Evolutionary conservation across 2,888 invertebrate species (phyloP).

Genomic region (Melitaea athalia): DNA sequence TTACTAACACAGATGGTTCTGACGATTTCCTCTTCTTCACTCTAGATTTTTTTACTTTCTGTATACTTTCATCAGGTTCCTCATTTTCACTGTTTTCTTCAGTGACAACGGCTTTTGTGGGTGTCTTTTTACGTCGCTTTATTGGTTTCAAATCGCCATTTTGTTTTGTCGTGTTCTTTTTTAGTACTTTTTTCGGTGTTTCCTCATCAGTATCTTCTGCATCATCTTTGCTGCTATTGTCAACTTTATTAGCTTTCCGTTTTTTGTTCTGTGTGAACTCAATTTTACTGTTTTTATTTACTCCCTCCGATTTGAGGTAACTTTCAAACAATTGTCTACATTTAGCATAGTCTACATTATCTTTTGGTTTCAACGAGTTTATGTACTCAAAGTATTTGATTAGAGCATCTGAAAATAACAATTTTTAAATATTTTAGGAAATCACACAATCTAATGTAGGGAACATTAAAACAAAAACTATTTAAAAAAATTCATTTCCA

Average conservation of each 20-base stretch:
- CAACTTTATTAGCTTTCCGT: slow-evolving; percentile 42
- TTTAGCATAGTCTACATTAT: slow-evolving; percentile 88
- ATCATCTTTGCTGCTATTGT: slow-evolving; percentile 11
- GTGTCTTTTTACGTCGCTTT: slow-evolving; percentile 12
- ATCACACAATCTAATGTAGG: background rate
- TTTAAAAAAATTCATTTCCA: background rate
- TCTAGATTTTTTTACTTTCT: slow-evolving; percentile 43
- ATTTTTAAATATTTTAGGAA: background rate
- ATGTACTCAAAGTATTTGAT: slow-evolving; percentile 86
- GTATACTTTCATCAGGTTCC: slow-evolving; percentile 49
- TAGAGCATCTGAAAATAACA: slow-evolving; percentile 79
- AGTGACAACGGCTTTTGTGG: slow-evolving; percentile 38
- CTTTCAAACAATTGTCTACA: slow-evolving; percentile 84
- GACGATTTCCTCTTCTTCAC: slow-evolving; percentile 61
- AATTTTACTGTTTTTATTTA: slow-evolving; percentile 81
- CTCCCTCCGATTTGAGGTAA: slow-evolving; percentile 85
- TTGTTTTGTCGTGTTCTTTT: slow-evolving; percentile 41
- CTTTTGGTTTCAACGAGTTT: slow-evolving; percentile 85
- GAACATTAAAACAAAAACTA: background rate
- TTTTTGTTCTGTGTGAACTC: slow-evolving; percentile 75
- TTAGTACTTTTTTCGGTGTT: slow-evolving; percentile 36
- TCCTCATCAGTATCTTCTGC: slow-evolving; percentile 26
- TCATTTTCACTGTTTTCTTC: slow-evolving; percentile 57
- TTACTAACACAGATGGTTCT: slow-evolving; percentile 59
- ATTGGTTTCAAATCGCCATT: slow-evolving; percentile 30